phyloP scores from a whole-genome alignment of 2,113 vertebrate genomes.

The Malurus alboscapulatus region DNA sequence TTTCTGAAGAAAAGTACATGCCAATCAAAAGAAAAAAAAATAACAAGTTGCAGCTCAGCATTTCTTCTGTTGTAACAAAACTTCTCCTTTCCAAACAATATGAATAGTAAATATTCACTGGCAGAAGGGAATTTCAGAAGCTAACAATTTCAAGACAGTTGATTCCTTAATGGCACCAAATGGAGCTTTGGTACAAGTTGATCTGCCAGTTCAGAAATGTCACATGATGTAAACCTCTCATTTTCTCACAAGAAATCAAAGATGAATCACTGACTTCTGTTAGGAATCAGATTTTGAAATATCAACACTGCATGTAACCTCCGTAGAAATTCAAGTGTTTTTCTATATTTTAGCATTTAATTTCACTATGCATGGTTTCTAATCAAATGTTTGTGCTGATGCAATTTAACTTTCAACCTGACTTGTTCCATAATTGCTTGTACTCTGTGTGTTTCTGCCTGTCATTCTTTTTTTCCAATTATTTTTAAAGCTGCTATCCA shows the following conservation, averaged over 20 bases:
- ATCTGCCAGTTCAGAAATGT: conserved; percentile 15
- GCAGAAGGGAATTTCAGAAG: conserved; percentile 27
- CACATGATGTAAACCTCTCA: not conserved
- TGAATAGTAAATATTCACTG: not conserved
- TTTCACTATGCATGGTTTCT: not conserved
- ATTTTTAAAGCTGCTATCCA: not conserved
- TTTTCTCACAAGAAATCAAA: not conserved
- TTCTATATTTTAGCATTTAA: not conserved
- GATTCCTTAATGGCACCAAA: conserved; percentile 37
- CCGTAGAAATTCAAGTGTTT: not conserved
- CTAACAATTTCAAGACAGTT: not conserved
- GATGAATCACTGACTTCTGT: conserved; percentile 27
- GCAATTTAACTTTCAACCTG: not conserved
- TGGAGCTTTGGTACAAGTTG: conserved; percentile 15
- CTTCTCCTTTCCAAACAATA: not conserved
- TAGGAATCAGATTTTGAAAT: conserved; percentile 6
- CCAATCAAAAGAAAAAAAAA: not conserved
- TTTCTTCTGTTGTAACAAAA: not conserved
- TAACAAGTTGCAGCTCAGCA: not conserved
- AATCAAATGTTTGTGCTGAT: not conserved
- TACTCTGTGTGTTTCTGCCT: not conserved
- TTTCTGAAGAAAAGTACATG: not conserved
- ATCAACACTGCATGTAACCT: not conserved
- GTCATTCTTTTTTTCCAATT: not conserved
- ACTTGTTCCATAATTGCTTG: not conserved